Evolutionary conservation across 2,888 invertebrate species (phyloP).

Genomic region (Zygaena filipendulae): DNA sequence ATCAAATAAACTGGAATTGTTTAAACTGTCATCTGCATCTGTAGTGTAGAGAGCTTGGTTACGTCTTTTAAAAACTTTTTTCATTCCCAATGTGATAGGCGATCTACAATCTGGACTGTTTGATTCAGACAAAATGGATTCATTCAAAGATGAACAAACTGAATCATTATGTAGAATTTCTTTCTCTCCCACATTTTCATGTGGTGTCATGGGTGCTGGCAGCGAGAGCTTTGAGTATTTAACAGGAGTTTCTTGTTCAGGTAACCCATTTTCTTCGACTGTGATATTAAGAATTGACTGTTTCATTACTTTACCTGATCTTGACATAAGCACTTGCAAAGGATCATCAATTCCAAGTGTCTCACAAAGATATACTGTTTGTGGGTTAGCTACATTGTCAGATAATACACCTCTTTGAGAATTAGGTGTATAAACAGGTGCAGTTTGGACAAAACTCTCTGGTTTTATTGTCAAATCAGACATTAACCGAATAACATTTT

Average conservation of each 20-base stretch:
- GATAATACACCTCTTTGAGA: conserved; percentile 43
- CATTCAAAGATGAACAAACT: conserved; percentile 15
- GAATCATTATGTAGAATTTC: conserved; percentile 20
- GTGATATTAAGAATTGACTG: conserved; percentile 20
- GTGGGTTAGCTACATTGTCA: conserved; percentile 72
- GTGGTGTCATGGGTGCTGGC: conserved; percentile 48
- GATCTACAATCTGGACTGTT: conserved; percentile 32
- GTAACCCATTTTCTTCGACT: conserved; percentile 8
- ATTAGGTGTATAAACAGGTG: conserved; percentile 66
- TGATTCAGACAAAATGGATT: conserved; percentile 21
- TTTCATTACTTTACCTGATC: conserved; percentile 51
- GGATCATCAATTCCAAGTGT: conserved; percentile 85
- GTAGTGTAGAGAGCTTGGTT: conserved; percentile 51
- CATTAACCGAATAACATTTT: conserved; percentile 72
- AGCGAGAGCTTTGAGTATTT: conserved; percentile 40
- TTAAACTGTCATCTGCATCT: conserved; percentile 31
- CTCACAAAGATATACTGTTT: conserved; percentile 75
- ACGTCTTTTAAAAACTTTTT: conserved; percentile 52
- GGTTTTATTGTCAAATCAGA: conserved; percentile 74
- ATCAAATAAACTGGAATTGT: conserved; percentile 25
- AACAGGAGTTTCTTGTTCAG: conserved; percentile 27
- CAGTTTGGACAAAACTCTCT: conserved; percentile 82
- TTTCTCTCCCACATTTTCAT: conserved; percentile 25
- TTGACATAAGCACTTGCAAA: conserved; percentile 69
- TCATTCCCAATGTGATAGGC: conserved; percentile 28